Evolutionary conservation across 2,113 vertebrate species (phyloP), one percentile per base, ranked within the genome.

Genomic region (Cathartes aura): DNA sequence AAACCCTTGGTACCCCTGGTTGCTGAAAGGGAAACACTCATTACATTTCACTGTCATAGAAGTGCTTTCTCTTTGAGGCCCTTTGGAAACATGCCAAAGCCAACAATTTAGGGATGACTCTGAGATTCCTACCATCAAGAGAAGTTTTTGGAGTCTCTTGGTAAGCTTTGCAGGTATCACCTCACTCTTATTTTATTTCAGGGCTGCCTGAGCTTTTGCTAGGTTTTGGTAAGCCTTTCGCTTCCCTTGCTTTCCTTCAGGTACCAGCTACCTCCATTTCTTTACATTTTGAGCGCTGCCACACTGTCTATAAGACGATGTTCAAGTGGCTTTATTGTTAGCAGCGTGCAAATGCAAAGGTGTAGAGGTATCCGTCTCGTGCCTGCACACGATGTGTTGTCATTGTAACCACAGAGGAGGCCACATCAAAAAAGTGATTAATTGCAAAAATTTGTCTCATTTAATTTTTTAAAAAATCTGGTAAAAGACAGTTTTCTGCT

Each of bases 1-100:
- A 53, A 53, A 1, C 0, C 13, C 29, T 63, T 8, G 2, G 11
- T 47, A 60, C 4, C 6, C 21, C 8, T 13, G 1, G 18, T 2
- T 84, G 32, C 17, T 67, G 55, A 81, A 81, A 66, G 24, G 38
- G 64, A 93, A 87, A 55, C 5, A 30, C 4, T 32, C 36, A 15
- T 15, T 27, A 13, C 2, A 9, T 74, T 52, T 56, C 86, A 30
- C 9, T 48, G 18, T 43, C 22, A 2, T 3, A 45, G 20, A 74
- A 78, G 21, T 5, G 5, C 6, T 87, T 93, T 68, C 30, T 68
- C 29, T 55, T 47, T 53, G 32, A 5, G 21, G 11, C 3, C 26
- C 24, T 75, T 52, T n/a, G 23, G 36, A 87, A 91, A 62, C 2
- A 4, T 1, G 3, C 14, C 20, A 59, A 82, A 93, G 38, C 5